These are phyloP conservation scores for Saccostrea cuccullata DNA, from an alignment of 1,140 invertebrate species.

Conservation along the genomic window DNA sequence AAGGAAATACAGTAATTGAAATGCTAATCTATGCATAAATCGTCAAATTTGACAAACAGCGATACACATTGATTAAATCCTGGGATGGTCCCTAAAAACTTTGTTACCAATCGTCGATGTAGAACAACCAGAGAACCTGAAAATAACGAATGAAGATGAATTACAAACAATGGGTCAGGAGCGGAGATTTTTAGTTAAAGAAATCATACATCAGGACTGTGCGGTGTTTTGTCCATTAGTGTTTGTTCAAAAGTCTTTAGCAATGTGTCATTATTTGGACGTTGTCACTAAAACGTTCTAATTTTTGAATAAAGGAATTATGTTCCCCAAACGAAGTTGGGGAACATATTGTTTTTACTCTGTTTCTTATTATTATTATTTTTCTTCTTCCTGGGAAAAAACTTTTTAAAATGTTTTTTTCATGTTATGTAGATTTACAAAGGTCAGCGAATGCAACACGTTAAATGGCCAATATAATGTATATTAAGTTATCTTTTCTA, in stretches of 20 bases:
- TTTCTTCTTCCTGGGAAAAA: too few relatives aligned
- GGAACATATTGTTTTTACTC: too few relatives aligned
- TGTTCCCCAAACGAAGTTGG: too few relatives aligned
- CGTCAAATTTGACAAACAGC: constrained; percentile 1
- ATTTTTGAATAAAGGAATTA: background rate
- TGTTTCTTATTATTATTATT: too few relatives aligned
- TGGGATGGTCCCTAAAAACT: constrained; percentile 4
- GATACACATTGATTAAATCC: background rate
- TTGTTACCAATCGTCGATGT: background rate
- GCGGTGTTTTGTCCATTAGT: background rate
- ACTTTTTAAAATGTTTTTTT: too few relatives aligned
- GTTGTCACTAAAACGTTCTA: background rate
- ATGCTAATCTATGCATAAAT: constrained; percentile 13
- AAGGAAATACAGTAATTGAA: background rate
- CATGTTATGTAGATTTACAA: too few relatives aligned
- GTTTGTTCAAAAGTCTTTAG: background rate
- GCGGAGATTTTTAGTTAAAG: background rate
- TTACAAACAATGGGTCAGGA: background rate
- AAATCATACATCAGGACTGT: background rate
- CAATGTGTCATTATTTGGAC: background rate
- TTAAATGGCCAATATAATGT: too few relatives aligned
- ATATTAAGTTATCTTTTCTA: too few relatives aligned
- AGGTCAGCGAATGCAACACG: too few relatives aligned
- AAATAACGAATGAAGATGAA: constrained; percentile 3
- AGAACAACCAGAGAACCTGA: constrained; percentile 1